phyloP scores from a whole-genome alignment of 2,888 invertebrate species.

The Hemicrepidius hirtus region DNA sequence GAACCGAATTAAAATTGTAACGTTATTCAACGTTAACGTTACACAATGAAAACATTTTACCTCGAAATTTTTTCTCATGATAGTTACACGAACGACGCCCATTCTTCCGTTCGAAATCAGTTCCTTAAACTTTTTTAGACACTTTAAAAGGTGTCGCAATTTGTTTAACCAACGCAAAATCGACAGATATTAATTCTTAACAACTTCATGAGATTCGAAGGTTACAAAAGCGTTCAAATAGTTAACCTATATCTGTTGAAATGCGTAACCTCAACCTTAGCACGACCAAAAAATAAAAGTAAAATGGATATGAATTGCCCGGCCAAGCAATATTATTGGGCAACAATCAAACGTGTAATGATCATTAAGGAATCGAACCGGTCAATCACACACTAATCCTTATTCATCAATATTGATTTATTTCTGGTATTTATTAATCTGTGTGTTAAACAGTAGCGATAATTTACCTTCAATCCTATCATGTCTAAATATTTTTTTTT shows the following conservation, averaged over 20 bases:
- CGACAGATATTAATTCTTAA: constrained; percentile 41
- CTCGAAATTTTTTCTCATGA: too few species aligned
- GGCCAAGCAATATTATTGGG: constrained; percentile 30
- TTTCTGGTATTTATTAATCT: not conserved
- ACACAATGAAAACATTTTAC: too few species aligned
- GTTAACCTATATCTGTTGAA: constrained; percentile 48
- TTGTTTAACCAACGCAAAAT: constrained; percentile 40
- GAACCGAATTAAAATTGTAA: too few species aligned
- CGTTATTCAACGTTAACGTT: too few species aligned
- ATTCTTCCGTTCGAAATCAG: not conserved
- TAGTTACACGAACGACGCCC: constrained; percentile 4
- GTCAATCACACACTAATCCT: not conserved
- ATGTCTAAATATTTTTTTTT: too few species aligned
- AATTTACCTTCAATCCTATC: not conserved
- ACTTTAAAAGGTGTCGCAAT: constrained; percentile 32
- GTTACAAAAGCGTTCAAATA: constrained; percentile 50
- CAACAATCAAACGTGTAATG: constrained; percentile 27
- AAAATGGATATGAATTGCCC: constrained; percentile 25
- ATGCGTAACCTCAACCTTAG: constrained; percentile 53
- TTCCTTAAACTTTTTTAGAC: constrained; percentile 10
- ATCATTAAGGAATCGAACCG: not conserved
- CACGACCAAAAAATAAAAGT: constrained; percentile 50
- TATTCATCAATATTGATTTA: not conserved
- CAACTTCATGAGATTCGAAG: constrained; percentile 39
- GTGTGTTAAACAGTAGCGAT: not conserved